Conservation (phyloP, 64 coral and sea anemone species). For the Dendrophyllia cribrosa region DNA sequence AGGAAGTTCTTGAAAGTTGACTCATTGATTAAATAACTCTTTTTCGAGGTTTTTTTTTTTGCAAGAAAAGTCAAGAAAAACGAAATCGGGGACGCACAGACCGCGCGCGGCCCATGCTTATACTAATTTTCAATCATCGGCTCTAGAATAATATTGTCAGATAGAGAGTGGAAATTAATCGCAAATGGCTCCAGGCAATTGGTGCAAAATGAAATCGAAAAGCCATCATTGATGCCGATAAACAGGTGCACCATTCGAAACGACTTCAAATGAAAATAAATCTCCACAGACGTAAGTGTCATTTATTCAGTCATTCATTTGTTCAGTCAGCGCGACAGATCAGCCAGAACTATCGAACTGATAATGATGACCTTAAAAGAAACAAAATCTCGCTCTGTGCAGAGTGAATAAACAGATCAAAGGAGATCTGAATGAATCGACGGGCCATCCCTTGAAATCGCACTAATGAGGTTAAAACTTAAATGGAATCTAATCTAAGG, state of each 20-base stretch:
- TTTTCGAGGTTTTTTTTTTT: neutral
- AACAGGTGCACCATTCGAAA: slow-evolving; percentile 39
- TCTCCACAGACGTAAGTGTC: neutral
- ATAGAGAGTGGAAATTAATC: slow-evolving; percentile 47
- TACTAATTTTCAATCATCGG: slow-evolving; percentile 34
- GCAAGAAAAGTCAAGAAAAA: neutral
- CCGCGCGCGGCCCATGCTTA: neutral
- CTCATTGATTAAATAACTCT: neutral
- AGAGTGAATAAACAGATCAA: neutral
- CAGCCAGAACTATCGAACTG: neutral
- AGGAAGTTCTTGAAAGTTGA: neutral
- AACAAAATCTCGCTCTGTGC: neutral
- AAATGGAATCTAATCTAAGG: neutral
- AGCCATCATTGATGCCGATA: slow-evolving; percentile 20
- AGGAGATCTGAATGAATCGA: neutral
- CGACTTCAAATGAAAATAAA: slow-evolving; percentile 18
- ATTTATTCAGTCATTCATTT: slow-evolving; percentile 32
- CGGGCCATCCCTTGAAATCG: slow-evolving; percentile 1
- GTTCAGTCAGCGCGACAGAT: neutral
- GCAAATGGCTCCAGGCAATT: slow-evolving; percentile 40
- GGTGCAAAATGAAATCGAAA: slow-evolving; percentile 56
- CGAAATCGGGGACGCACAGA: neutral
- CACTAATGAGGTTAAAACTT: slow-evolving; percentile 6
- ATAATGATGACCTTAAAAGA: neutral
- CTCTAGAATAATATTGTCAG: neutral